Conservation (phyloP, 2,888 invertebrate species). For the Platycnemis pennipes region DNA sequence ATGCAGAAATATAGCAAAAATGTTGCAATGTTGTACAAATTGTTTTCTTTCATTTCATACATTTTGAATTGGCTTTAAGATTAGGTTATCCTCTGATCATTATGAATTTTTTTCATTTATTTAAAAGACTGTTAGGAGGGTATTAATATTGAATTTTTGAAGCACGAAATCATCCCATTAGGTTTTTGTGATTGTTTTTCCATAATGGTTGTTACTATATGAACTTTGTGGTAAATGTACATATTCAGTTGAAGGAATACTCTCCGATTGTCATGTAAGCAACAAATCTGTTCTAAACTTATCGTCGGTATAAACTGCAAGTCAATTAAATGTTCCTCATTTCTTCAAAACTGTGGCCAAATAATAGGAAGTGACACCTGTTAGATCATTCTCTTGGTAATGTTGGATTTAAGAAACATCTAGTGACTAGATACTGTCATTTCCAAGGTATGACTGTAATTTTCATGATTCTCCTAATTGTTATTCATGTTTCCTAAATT, state of each 20-base stretch:
- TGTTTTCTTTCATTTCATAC: constrained; percentile 8
- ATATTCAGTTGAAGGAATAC: not conserved
- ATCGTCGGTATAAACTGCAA: constrained; percentile 21
- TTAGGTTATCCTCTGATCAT: not conserved
- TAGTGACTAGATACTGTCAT: not conserved
- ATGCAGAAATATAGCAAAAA: constrained; percentile 50
- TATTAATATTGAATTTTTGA: not conserved
- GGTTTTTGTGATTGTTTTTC: not conserved
- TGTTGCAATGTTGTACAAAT: constrained; percentile 40
- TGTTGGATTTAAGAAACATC: not conserved
- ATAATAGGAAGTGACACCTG: not conserved
- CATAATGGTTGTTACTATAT: not conserved
- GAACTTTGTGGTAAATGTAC: not conserved
- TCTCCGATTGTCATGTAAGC: not conserved
- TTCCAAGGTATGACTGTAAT: not conserved
- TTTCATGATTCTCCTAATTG: not conserved
- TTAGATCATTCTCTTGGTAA: not conserved
- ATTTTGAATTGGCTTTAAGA: not conserved
- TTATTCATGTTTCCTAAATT: not conserved
- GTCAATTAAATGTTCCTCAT: not conserved
- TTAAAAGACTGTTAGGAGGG: not conserved
- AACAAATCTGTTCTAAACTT: not conserved
- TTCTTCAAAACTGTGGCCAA: constrained; percentile 3
- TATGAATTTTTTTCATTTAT: not conserved
- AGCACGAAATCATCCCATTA: not conserved